Evolutionary conservation across 2,797 vertebrate species (phyloP), one percentile per base, ranked within the genome.

Genomic region (Salmo trutta): DNA sequence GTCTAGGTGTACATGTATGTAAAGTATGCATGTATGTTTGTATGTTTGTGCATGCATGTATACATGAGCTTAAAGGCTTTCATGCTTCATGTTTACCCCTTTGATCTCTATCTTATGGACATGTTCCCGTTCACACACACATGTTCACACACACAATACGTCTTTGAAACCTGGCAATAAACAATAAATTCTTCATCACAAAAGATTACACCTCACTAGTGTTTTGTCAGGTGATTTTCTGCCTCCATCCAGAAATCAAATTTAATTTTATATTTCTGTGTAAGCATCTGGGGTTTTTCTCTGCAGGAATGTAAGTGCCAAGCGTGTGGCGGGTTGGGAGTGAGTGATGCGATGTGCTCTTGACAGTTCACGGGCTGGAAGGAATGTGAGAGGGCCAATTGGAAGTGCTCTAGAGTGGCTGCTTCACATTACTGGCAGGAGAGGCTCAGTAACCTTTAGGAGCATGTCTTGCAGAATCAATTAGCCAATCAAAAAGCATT

Each of bases 381-480:
- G 85, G 89, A 83, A 92, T 86, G 85, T 90, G 86, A 91, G 91
- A 90, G 85, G 81, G 88, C 85, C 88, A 83, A 88, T 87, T 90
- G 91, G 86, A 91, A 84, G 85, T 84, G 86, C 82, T 91, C 87
- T 83, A 88, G 74, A 93, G 86, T 84, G 88, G 87, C 86, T 88
- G 88, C 88, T 90, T 88, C 86, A 92, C 91, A 93, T 91, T 90
- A 91, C 91, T 88, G 88, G 90, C 86, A 90, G 88, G 91, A 89
- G 89, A 91, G 89, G 88, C 91, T 94, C 86, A 87, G 85, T 87
- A 88, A 93, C 91, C 90, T 93, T 89, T 91, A 82, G 82, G 87
- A 88, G 86, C 85, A 84, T 91, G 89, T 88, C 92, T 64, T 10
- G 59, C 21, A 88, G 88, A 87, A 89, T 93, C 89, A 92, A 90